Base-by-base conservation (phyloP, 2,888 invertebrate genomes). In the Temnothorax ravouxi region DNA sequence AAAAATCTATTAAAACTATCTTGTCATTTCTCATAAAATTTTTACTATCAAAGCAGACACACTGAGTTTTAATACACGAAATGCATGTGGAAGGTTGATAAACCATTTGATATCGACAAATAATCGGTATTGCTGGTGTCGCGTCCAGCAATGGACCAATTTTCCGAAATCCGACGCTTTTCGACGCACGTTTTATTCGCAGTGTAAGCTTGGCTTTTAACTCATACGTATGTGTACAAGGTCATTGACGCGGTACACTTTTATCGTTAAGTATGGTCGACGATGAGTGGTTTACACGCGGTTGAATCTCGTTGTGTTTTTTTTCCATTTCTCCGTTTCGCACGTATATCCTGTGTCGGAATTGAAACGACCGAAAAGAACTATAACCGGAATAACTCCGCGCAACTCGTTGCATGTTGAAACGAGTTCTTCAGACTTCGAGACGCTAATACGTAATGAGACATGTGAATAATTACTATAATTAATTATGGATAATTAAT, bases 221-320 rank as follows among this genome's bases (percentile, higher is more conserved):
- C 91, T 90, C 90, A 91, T 91, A 91, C 92, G 92, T 89, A 89
- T 84, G 89, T 90, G 89, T 90, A 89, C 92, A 93, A 93, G 94
- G 94, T 94, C 94, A 94, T 94, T 94, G 94, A 94, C 94, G 93
- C 93, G 94, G 93, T 94, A 94, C 92, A 94, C 94, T 94, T 94
- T 94, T 94, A 93, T 93, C 93, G 92, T 92, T 92, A 92, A 92
- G 86, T 88, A 89, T 88, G 87, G 87, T 86, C 88, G 90, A 52
- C 88, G 88, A 89, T 89, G 87, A 87, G 89, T 88, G 88, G 84
- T 86, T 87, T 84, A 87, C 92, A 79, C 88, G 90, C 87, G 85
- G 88, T 88, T 79, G 86, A 76, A 81, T 88, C 88, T 87, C 88
- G 81, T 83, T 72, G 41, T 82, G 38, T 72, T 54, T 76, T 80